phyloP scores from a whole-genome alignment of 2,113 vertebrate genomes.

The Xerus inauris region DNA sequence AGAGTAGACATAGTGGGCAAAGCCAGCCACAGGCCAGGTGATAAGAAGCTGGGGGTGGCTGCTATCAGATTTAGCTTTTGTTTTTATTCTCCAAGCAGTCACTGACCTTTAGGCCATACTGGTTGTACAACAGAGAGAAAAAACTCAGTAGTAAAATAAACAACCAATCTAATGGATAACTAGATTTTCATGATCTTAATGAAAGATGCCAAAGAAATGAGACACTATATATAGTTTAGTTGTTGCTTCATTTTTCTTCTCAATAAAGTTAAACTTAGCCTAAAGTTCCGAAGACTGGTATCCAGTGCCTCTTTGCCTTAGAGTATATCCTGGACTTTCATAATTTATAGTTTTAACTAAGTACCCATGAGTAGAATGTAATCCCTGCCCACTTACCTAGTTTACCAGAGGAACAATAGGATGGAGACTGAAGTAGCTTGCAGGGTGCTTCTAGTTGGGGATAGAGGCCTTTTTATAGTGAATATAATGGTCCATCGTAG shows the following conservation, averaged over 20 bases:
- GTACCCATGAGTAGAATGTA: not conserved
- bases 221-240: not conserved
- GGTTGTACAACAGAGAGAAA: not conserved
- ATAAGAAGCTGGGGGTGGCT: not conserved
- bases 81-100: not conserved
- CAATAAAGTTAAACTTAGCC: slow-evolving; percentile 13
- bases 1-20: not conserved
- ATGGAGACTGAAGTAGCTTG: slow-evolving; percentile 80
- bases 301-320: not conserved
- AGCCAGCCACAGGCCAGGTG: not conserved
- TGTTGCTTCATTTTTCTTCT: slow-evolving; percentile 47
- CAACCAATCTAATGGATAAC: not conserved
- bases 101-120: not conserved
- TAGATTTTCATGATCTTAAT: not conserved
- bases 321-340: not conserved
- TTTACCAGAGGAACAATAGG: slow-evolving; percentile 60
- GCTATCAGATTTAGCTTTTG: not conserved
- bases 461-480: slow-evolving; percentile 82
- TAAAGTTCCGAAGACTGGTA: not conserved
- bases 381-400: slow-evolving; percentile 79
- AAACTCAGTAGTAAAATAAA: not conserved
- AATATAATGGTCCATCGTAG: slow-evolving; percentile 28
- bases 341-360: not conserved
- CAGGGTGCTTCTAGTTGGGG: slow-evolving; percentile 39
- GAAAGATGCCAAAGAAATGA: slow-evolving; percentile 35